phyloP scores from a whole-genome alignment of 2,888 invertebrate genomes.

The Epinotia ramella region DNA sequence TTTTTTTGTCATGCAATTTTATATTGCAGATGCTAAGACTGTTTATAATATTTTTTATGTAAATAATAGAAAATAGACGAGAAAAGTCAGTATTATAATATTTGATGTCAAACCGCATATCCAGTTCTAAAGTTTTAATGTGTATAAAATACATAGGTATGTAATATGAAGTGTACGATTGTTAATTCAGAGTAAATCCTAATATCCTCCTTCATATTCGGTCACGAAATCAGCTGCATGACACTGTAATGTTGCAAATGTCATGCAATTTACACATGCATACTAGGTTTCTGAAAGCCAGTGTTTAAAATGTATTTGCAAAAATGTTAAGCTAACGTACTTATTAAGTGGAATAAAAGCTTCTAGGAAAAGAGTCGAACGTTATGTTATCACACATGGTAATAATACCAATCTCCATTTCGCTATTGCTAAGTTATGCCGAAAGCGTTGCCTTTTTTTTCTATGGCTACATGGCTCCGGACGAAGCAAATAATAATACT shows the following conservation, averaged over 20 bases:
- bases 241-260: too few relatives aligned
- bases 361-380: not conserved
- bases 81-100: too few relatives aligned
- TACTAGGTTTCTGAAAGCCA: not conserved
- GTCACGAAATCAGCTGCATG: too few relatives aligned
- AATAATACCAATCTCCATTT: slow-evolving; percentile 29
- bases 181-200: not conserved
- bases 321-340: not conserved
- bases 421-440: slow-evolving; percentile 34
- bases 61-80: too few relatives aligned
- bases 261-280: not conserved
- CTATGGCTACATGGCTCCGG: slow-evolving; percentile 4
- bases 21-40: too few relatives aligned
- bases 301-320: not conserved
- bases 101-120: not conserved
- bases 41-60: too few relatives aligned
- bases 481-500: slow-evolving; percentile 25
- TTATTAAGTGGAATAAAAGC: not conserved
- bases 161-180: not conserved
- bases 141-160: not conserved
- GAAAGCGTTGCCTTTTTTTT: slow-evolving; percentile 34
- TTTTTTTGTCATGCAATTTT: not conserved
- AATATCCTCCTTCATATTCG: not conserved
- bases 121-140: too few relatives aligned
- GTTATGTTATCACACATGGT: slow-evolving; percentile 23